Evolutionary conservation across 2,797 vertebrate species (phyloP).

Genomic region (Megalops cyprinoides): DNA sequence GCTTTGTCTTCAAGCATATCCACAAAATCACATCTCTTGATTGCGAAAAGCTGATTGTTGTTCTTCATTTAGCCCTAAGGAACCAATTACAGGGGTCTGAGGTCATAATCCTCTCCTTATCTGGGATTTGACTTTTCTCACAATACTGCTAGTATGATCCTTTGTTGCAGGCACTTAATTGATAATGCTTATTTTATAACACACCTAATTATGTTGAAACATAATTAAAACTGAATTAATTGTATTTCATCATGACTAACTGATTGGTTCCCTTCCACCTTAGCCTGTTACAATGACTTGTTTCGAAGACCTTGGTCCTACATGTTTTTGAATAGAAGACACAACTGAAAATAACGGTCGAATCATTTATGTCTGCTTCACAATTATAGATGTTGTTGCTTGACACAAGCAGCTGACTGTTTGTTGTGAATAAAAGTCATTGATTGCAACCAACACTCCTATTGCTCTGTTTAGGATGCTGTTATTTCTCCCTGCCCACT

Average conservation of each 20-base stretch:
- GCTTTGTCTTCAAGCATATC: not conserved
- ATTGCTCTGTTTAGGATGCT: not conserved
- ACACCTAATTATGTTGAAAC: not conserved
- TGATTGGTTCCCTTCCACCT: not conserved
- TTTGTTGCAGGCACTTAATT: slow-evolving; percentile 48
- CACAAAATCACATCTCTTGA: slow-evolving; percentile 25
- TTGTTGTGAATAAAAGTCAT: not conserved
- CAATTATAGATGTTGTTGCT: not conserved
- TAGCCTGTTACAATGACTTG: too few species aligned
- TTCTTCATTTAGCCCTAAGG: slow-evolving; percentile 65
- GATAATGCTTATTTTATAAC: slow-evolving; percentile 40
- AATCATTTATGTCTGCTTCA: not conserved
- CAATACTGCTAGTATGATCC: slow-evolving; percentile 42
- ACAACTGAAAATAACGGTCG: too few species aligned
- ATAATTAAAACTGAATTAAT: not conserved
- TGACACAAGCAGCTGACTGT: not conserved
- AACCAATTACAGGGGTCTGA: slow-evolving; percentile 71
- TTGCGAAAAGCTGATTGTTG: slow-evolving; percentile 52
- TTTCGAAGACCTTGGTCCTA: too few species aligned
- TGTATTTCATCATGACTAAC: not conserved
- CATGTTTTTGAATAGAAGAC: too few species aligned
- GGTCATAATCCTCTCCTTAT: slow-evolving; percentile 64
- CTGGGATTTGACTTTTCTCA: slow-evolving; percentile 48
- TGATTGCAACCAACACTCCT: not conserved
- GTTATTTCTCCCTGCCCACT: not conserved